Percentiles rank a stretch among this genome's conserved stretches.
These are phyloP conservation scores for Latrodectus geometricus DNA, from an alignment of 1,140 invertebrate genomes.

Conservation along the genomic window DNA sequence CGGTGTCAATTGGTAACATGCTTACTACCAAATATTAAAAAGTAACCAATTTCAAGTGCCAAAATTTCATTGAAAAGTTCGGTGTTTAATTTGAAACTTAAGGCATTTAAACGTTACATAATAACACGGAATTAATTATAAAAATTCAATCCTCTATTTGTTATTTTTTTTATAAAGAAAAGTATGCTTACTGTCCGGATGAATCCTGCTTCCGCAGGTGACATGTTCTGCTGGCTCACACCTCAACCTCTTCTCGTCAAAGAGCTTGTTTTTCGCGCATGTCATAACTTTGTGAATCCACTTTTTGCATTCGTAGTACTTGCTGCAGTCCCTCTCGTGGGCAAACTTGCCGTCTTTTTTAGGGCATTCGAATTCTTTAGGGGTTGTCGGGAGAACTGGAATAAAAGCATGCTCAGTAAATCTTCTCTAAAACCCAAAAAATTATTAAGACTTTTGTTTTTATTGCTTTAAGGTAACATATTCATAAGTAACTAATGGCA, in stretches of 20 bases:
- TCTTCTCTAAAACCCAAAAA: neutral
- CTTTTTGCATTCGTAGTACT: conserved; percentile 20
- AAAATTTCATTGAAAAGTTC: too few species aligned
- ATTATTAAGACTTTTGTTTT: too few species aligned
- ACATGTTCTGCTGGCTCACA: conserved; percentile 87
- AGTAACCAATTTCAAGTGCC: too few species aligned
- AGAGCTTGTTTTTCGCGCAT: conserved; percentile 18
- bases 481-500: too few species aligned
- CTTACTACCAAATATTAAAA: too few species aligned
- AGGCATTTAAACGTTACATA: neutral
- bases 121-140: neutral
- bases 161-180: too few species aligned
- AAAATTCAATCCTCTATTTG: neutral
- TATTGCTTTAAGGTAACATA: too few species aligned
- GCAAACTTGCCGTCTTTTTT: conserved; percentile 13
- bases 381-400: neutral
- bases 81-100: neutral
- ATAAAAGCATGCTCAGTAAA: too few species aligned
- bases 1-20: too few species aligned
- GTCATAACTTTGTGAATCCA: neutral
- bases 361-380: neutral
- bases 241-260: conserved; percentile 72
- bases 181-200: conserved; percentile 9
- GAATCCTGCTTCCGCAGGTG: conserved; percentile 73
- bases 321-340: conserved; percentile 26